Base-by-base conservation (phyloP, 2,888 invertebrate species). In the Melanostoma scalare region DNA sequence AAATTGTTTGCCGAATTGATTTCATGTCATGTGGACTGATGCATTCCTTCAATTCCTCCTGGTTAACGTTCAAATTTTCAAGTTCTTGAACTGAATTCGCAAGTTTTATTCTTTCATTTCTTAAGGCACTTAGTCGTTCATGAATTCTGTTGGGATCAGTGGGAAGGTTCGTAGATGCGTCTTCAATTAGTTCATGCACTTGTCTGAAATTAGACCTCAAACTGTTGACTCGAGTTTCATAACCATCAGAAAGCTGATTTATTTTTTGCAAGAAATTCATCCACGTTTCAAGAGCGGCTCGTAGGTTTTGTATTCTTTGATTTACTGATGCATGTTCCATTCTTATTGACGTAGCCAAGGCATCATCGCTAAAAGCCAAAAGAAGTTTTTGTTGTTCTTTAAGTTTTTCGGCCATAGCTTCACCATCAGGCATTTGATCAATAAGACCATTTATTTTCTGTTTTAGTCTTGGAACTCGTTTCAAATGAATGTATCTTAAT, bases 21-120 rank as follows among this genome's bases (percentile, higher is more conserved):
- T 96, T 95, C 91, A 96, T 95, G 88, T 97, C 97, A 56, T 94
- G 94, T 0, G 96, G 96, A 89, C 96, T 96, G 4, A 97, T 92
- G 87, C 96, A 96, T 89, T 97, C 96, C 87, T 96, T 96, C 3
- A 97, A 92, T 90, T 96, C 95, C 89, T 97, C 96, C 87, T 96
- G 95, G 38, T 94, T 94, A 0, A 95, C 94, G 52, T 94, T 94
- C 0, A 96, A 92, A 40, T 94, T 92, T 89, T 96, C 96, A 33
- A 96, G 92, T 71, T 95, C 94, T 38, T 92, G 92, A 52, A 93
- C 93, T 31, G 89, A 86, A 5, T 87, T 86, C 2, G 88, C 87
- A 10, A 91, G 56, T 79, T 93, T 93, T 4, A 92, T 92, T 87
- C 94, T 93, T 60, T 94, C 91, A 31, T 94, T 93, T 31, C 94